A percentile compares a stretch with the other conserved stretches of the same genome.
phyloP scores from a whole-genome alignment of 2,113 vertebrate genomes.

The Phalacrocorax carbo region DNA sequence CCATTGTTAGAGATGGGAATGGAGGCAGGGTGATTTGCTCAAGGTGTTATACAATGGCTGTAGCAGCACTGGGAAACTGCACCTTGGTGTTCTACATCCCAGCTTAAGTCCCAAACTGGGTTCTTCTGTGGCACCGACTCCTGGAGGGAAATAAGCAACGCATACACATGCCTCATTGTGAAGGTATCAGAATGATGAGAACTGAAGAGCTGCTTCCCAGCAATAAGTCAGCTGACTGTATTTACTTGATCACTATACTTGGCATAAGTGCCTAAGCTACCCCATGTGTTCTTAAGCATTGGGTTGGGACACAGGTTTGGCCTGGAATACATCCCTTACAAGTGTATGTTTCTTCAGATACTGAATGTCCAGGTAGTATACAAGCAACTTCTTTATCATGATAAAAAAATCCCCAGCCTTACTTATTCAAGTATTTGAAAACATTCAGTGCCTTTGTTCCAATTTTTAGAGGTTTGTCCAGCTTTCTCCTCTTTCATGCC shows the following conservation, averaged over 20 bases:
- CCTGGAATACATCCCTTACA: not conserved
- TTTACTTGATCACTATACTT: not conserved
- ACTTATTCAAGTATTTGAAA: not conserved
- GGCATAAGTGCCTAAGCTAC: not conserved
- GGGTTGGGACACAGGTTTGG: not conserved
- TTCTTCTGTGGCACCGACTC: not conserved
- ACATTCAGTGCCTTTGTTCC: not conserved
- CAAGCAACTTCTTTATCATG: not conserved
- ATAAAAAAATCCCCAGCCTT: not conserved
- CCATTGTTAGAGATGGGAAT: not conserved
- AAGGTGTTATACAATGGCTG: not conserved
- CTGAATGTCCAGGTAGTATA: not conserved
- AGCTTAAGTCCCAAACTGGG: not conserved
- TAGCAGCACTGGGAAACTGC: not conserved
- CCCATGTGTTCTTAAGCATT: not conserved
- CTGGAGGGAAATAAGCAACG: not conserved
- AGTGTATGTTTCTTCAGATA: not conserved
- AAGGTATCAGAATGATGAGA: not conserved
- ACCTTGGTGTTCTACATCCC: not conserved
- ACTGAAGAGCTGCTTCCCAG: not conserved
- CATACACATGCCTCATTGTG: not conserved
- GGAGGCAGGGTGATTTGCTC: not conserved
- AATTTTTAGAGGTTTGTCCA: not conserved
- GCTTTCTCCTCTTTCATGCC: not conserved
- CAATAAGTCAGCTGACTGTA: not conserved